phyloP scores from a whole-genome alignment of 2,113 vertebrate genomes.

The Semnornis frantzii region DNA sequence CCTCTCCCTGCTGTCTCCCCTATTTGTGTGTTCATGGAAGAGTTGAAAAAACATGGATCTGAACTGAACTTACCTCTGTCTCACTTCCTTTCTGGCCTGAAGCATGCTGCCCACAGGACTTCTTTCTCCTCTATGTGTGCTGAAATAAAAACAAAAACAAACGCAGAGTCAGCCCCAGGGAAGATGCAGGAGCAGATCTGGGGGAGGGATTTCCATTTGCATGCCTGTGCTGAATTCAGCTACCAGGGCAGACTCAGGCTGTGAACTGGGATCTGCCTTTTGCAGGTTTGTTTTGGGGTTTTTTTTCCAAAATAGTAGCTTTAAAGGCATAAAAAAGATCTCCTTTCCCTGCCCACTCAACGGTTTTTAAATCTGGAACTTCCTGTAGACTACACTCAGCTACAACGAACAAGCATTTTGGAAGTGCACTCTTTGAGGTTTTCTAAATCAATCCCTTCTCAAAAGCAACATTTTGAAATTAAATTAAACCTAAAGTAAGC shows the following conservation, averaged over 20 bases:
- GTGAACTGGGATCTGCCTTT: background rate
- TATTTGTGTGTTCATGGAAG: accelerated
- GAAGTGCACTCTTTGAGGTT: background rate
- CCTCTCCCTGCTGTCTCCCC: accelerated
- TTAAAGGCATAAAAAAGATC: background rate
- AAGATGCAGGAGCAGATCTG: background rate
- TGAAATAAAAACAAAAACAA: background rate
- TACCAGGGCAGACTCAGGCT: background rate
- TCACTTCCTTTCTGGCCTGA: background rate
- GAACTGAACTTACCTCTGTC: background rate
- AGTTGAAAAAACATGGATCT: background rate
- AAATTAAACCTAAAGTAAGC: background rate
- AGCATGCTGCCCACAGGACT: background rate
- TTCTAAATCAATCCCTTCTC: background rate
- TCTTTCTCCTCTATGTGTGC: background rate
- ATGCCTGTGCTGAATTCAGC: background rate
- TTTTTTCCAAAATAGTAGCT: background rate
- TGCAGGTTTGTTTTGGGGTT: background rate
- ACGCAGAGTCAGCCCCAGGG: accelerated
- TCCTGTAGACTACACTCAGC: background rate
- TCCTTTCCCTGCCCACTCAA: background rate
- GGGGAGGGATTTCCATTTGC: background rate
- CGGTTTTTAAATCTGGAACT: background rate
- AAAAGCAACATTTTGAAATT: background rate
- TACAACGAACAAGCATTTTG: background rate